A percentile compares a stretch with the other conserved stretches of the same genome.
Conservation (phyloP, 2,888 invertebrate genomes). For the Andrena camellia region DNA sequence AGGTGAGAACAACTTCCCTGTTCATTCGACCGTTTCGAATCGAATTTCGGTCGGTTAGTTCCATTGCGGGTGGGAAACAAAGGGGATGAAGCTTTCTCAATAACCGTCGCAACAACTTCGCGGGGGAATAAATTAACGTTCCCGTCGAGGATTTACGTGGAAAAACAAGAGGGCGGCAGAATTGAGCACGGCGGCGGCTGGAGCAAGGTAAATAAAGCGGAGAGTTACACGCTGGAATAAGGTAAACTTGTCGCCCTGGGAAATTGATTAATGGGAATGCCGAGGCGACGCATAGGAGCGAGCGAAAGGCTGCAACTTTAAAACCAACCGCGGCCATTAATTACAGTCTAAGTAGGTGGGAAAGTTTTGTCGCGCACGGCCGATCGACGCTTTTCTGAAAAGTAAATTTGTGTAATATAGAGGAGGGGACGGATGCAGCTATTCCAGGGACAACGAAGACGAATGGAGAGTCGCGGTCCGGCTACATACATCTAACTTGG, state of each 20-base stretch:
- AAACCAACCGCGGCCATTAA: conserved; percentile 61
- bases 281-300: conserved; percentile 17
- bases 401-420: neutral
- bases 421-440: neutral
- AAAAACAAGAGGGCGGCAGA: conserved; percentile 23
- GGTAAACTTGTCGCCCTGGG: conserved; percentile 55
- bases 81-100: neutral
- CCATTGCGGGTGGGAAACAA: neutral
- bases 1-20: neutral
- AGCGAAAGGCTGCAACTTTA: conserved; percentile 44
- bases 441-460: neutral
- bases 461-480: neutral
- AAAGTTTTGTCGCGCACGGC: conserved; percentile 23
- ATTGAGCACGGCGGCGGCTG: conserved; percentile 22
- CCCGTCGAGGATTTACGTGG: conserved; percentile 13
- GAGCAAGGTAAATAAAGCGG: conserved; percentile 14
- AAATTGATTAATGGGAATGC: conserved; percentile 65
- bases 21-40: neutral
- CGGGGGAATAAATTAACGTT: conserved; percentile 46
- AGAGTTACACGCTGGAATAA: conserved; percentile 47
- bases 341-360: conserved; percentile 43
- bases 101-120: conserved; percentile 17
- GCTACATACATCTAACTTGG: conserved; percentile 3
- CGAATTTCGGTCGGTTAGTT: neutral
- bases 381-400: conserved; percentile 9